A percentile compares a stretch with the other conserved stretches of the same genome.
These are phyloP conservation scores for Zaprionus africanus DNA, from an alignment of 1,140 invertebrate species.

Conservation along the genomic window DNA sequence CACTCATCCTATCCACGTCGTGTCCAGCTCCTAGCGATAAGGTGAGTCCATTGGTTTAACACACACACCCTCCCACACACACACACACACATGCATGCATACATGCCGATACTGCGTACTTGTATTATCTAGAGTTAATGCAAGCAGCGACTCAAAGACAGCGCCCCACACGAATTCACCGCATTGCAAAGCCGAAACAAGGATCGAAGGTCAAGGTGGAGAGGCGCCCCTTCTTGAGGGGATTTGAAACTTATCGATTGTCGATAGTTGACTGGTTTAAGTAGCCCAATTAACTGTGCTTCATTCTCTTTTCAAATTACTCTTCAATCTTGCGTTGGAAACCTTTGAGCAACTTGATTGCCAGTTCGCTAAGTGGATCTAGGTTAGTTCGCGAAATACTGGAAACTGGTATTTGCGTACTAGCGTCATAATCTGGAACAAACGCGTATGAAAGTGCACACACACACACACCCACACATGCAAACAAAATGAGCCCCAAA, in stretches of 20 bases:
- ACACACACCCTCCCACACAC: not conserved
- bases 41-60: slow-evolving; percentile 17
- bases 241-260: not conserved
- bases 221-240: not conserved
- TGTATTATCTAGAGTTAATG: slow-evolving; percentile 1
- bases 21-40: slow-evolving; percentile 12
- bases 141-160: slow-evolving; percentile 55
- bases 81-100: not conserved
- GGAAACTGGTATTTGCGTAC: not conserved
- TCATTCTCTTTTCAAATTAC: not conserved
- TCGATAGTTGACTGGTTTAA: slow-evolving; percentile 18
- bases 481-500: slow-evolving; percentile 70
- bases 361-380: not conserved
- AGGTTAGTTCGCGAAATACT: not conserved
- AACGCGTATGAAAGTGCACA: not conserved
- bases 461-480: slow-evolving; percentile 19
- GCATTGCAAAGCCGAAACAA: slow-evolving; percentile 2
- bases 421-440: not conserved
- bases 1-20: slow-evolving; percentile 14
- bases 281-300: not conserved
- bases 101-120: slow-evolving; percentile 7
- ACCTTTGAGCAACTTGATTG: not conserved
- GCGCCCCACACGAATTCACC: slow-evolving; percentile 36
- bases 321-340: not conserved
- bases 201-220: slow-evolving; percentile 1